phyloP scores from a whole-genome alignment of 2,113 vertebrate genomes.

The Nesogale talazaci region DNA sequence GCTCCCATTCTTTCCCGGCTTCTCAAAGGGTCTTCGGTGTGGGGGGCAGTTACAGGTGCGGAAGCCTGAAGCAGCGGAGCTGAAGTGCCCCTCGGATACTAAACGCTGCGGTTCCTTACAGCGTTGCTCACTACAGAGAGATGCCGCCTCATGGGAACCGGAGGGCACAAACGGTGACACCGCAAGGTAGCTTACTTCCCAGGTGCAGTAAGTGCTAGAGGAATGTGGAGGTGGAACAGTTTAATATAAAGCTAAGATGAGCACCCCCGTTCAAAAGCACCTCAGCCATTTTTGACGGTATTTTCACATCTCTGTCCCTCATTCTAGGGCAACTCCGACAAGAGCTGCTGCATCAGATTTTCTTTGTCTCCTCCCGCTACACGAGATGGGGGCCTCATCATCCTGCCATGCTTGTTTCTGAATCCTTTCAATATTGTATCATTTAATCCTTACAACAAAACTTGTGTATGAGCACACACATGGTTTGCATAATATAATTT shows the following conservation, averaged over 20 bases:
- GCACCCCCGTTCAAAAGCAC: slow-evolving; percentile 12
- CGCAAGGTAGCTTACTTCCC: too few relatives aligned
- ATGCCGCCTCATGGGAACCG: not conserved
- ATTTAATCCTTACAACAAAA: slow-evolving; percentile 39
- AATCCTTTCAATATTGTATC: not conserved
- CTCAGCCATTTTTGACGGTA: not conserved
- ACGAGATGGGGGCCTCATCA: slow-evolving; percentile 5
- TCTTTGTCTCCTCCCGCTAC: slow-evolving; percentile 27
- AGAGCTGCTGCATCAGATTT: slow-evolving; percentile 5
- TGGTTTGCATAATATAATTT: slow-evolving; percentile 16
- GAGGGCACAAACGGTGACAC: too few relatives aligned
- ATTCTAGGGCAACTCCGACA: slow-evolving; percentile 46
- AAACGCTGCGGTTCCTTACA: slow-evolving; percentile 27
- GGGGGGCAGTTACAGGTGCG: slow-evolving; percentile 11
- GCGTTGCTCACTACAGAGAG: not conserved
- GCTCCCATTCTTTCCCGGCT: not conserved
- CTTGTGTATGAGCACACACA: not conserved
- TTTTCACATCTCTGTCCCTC: not conserved
- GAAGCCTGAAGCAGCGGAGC: not conserved
- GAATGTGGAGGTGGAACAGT: slow-evolving; percentile 30
- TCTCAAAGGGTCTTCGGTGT: not conserved
- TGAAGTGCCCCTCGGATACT: too few relatives aligned
- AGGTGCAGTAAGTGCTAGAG: not conserved
- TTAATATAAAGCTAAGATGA: slow-evolving; percentile 23
- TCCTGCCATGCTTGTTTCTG: not conserved